Percentiles rank a stretch among this genome's conserved stretches.
Conservation (phyloP, 2,797 vertebrate genomes). For the Vipera latastei region DNA sequence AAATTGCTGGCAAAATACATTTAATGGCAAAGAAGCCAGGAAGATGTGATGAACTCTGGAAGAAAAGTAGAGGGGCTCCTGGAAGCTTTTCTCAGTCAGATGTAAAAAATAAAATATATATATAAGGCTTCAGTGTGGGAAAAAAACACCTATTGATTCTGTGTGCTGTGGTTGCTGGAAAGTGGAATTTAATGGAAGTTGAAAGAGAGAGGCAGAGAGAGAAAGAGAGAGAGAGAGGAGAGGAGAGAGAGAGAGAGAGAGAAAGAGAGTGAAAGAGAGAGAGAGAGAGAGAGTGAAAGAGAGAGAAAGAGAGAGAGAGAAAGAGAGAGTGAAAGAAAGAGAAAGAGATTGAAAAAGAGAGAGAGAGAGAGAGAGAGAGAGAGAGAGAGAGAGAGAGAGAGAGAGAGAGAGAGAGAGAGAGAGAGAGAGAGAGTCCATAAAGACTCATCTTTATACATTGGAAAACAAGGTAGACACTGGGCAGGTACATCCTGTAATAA, state of each 20-base stretch:
- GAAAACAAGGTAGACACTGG: neutral
- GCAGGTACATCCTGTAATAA: neutral
- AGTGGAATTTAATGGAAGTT: too few relatives aligned
- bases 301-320: too few relatives aligned
- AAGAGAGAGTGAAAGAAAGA: too few relatives aligned
- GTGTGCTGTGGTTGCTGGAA: neutral
- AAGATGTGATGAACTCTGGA: neutral
- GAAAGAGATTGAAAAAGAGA: too few relatives aligned
- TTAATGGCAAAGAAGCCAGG: conserved; percentile 38
- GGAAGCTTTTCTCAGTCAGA: neutral
- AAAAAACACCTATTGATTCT: neutral
- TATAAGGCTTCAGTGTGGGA: neutral
- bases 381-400: too few relatives aligned
- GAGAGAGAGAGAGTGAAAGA: too few relatives aligned
- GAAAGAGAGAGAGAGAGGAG: rapidly evolving
- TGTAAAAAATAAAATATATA: neutral
- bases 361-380: too few relatives aligned
- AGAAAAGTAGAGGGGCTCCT: neutral
- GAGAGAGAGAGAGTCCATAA: neutral
- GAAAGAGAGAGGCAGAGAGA: too few relatives aligned
- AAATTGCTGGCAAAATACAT: conserved; percentile 64
- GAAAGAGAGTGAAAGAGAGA: rapidly evolving
- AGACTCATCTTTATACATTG: neutral
- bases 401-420: too few relatives aligned
- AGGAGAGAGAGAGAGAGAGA: too few relatives aligned